Conservation (phyloP, 2,888 invertebrate genomes). For the Papilio protenor region DNA sequence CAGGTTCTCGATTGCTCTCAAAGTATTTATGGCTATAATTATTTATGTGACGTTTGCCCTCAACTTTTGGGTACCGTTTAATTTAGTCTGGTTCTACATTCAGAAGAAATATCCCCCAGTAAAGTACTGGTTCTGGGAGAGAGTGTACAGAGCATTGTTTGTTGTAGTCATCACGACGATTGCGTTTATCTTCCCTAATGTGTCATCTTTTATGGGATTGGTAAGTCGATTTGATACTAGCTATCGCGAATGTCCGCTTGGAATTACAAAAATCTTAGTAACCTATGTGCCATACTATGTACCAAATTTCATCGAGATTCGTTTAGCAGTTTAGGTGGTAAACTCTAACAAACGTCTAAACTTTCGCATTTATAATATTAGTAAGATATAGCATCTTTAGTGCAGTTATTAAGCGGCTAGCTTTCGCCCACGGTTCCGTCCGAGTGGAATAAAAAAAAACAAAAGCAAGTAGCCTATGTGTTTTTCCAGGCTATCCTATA, state of each 20-base stretch:
- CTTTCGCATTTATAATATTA: no score
- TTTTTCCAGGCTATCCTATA: no score
- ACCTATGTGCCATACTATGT: no score
- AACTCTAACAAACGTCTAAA: no score
- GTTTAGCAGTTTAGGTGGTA: no score
- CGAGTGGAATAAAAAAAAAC: no score
- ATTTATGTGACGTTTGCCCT: slow-evolving; percentile 60
- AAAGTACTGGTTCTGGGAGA: slow-evolving; percentile 63
- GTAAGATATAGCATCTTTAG: no score
- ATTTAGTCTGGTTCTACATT: slow-evolving; percentile 62
- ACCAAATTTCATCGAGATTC: no score
- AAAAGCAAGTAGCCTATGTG: no score
- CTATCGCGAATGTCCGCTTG: neutral
- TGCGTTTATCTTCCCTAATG: slow-evolving; percentile 57
- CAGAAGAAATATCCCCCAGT: slow-evolving; percentile 49
- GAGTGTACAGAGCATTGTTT: slow-evolving; percentile 57
- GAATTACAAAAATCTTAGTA: no score
- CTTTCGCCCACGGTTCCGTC: no score
- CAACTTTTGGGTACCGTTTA: slow-evolving; percentile 65
- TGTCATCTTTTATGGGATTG: slow-evolving; percentile 60
- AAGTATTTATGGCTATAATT: slow-evolving; percentile 58
- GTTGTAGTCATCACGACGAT: slow-evolving; percentile 54
- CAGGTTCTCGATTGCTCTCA: slow-evolving; percentile 60
- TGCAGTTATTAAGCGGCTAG: no score
- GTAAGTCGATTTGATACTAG: slow-evolving; percentile 52